These are phyloP conservation scores for Ectropis crepuscularia DNA, from an alignment of 2,888 invertebrate genomes.

Conservation along the genomic window DNA sequence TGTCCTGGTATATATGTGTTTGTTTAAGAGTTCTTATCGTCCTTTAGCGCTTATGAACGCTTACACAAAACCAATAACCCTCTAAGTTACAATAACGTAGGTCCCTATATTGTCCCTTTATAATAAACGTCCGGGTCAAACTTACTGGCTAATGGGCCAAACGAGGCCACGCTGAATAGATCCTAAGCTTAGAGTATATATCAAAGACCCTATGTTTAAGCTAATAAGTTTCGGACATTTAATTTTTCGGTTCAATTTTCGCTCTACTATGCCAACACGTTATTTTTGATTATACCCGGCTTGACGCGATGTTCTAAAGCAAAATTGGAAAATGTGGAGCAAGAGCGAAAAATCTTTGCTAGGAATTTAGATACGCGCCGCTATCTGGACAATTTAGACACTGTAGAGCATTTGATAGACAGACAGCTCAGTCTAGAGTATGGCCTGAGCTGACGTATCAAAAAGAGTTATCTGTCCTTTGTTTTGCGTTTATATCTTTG, in stretches of 20 bases:
- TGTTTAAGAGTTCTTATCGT: neutral
- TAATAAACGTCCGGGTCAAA: constrained; percentile 6
- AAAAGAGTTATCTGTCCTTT: neutral
- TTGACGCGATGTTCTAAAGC: neutral
- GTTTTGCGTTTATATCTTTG: too few species aligned
- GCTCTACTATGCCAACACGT: neutral
- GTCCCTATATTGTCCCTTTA: neutral
- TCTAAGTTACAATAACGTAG: constrained; percentile 4
- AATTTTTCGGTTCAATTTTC: neutral
- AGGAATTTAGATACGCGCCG: neutral
- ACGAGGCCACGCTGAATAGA: neutral
- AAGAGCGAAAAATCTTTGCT: neutral
- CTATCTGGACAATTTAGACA: neutral
- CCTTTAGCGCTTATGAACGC: neutral
- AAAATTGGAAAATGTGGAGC: neutral
- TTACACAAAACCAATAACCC: constrained; percentile 10
- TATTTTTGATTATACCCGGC: neutral
- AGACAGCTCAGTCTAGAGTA: neutral
- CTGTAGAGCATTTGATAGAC: neutral
- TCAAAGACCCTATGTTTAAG: neutral
- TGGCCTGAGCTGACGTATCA: neutral
- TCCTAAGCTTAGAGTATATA: neutral
- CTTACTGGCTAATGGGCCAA: constrained; percentile 1
- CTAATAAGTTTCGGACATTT: neutral
- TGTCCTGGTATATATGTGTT: neutral